These are phyloP conservation scores for Motacilla tschutschensis DNA, from an alignment of 2,113 vertebrate species.

Conservation along the genomic window DNA sequence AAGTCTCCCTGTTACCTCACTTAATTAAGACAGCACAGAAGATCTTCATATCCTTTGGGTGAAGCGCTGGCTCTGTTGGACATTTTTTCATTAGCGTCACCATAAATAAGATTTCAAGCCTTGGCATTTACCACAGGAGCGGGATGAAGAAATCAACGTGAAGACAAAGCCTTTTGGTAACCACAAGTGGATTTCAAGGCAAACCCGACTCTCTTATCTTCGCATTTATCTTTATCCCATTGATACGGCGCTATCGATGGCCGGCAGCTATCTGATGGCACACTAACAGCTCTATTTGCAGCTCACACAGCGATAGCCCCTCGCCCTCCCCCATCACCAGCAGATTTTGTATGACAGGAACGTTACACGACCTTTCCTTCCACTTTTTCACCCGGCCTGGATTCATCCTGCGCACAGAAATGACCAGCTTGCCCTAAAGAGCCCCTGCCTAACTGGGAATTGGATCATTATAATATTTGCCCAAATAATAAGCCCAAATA, in stretches of 20 bases:
- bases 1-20: neutral
- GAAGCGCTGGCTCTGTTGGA: conserved; percentile 7
- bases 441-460: neutral
- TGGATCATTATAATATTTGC: neutral
- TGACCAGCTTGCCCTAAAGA: neutral
- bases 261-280: conserved; percentile 47
- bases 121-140: conserved; percentile 40
- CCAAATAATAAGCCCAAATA: too few relatives aligned
- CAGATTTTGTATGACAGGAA: neutral
- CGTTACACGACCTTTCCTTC: neutral
- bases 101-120: conserved; percentile 59
- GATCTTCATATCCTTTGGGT: conserved; percentile 30
- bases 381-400: neutral
- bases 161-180: conserved; percentile 40
- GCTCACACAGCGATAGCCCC: neutral
- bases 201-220: conserved; percentile 44
- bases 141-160: conserved; percentile 44
- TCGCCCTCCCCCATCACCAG: neutral
- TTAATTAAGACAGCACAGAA: conserved; percentile 53
- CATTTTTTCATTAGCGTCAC: conserved; percentile 40
- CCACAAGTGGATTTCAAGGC: conserved; percentile 53
- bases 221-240: conserved; percentile 62
- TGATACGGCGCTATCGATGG: conserved; percentile 52
- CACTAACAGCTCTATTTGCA: conserved; percentile 41
- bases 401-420: neutral